Evolutionary conservation across 2,113 vertebrate species (phyloP).

Genomic region (Dasypus novemcinctus): DNA sequence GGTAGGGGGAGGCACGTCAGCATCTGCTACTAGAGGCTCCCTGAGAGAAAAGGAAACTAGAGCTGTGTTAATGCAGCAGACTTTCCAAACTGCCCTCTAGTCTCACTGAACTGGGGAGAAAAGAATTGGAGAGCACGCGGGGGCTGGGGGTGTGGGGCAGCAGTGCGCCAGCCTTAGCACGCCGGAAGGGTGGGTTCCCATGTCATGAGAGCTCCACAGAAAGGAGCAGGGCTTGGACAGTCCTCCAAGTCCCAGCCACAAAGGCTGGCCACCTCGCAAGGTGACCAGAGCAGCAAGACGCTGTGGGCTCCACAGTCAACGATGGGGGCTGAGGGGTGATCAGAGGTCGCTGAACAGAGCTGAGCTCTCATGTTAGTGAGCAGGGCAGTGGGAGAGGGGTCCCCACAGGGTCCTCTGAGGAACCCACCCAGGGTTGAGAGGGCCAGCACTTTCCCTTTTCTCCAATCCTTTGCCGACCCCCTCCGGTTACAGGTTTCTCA

Average conservation of each 20-base stretch:
- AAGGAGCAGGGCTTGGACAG: background rate
- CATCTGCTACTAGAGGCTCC: too few species aligned
- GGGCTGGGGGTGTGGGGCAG: background rate
- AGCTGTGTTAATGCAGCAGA: too few species aligned
- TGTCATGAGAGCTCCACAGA: background rate
- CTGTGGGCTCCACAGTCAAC: background rate
- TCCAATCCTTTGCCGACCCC: background rate
- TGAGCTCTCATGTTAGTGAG: background rate
- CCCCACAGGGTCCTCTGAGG: background rate
- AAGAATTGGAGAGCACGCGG: background rate
- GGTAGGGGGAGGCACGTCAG: background rate
- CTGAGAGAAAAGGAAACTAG: background rate
- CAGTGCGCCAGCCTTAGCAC: background rate
- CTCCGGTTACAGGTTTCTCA: background rate
- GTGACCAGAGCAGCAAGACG: background rate
- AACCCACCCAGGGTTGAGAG: too few species aligned
- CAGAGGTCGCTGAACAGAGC: background rate
- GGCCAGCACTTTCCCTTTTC: background rate
- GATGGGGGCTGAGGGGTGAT: background rate
- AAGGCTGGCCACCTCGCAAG: background rate
- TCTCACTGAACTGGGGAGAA: background rate
- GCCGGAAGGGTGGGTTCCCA: background rate
- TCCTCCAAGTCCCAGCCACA: background rate
- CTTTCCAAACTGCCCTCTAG: background rate
- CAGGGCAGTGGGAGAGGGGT: background rate